These are phyloP conservation scores for Phasia obesa DNA, from an alignment of 2,888 invertebrate genomes.

Conservation along the genomic window DNA sequence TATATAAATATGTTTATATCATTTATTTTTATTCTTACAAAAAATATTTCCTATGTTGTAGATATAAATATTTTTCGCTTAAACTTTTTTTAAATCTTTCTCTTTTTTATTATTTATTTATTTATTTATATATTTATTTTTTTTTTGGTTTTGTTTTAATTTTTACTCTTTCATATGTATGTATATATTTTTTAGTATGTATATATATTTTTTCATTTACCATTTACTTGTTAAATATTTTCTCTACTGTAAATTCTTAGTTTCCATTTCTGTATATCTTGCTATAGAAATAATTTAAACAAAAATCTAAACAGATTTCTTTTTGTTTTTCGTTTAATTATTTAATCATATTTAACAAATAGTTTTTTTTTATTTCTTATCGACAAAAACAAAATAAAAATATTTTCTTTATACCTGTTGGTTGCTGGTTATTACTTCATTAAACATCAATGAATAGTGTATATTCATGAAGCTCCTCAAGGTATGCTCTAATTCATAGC, in stretches of 20 bases:
- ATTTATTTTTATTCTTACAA: constrained; percentile 51
- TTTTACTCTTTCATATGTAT: constrained; percentile 46
- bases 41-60: constrained; percentile 55
- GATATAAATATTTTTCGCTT: constrained; percentile 51
- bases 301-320: constrained; percentile 20
- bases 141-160: constrained; percentile 6
- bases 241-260: constrained; percentile 71
- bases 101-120: constrained; percentile 21
- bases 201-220: constrained; percentile 48
- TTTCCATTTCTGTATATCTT: constrained; percentile 73
- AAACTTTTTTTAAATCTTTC: constrained; percentile 24
- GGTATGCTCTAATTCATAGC: constrained; percentile 12
- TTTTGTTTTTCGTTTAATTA: not conserved
- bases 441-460: not conserved
- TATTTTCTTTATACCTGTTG: not conserved
- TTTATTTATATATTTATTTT: too few relatives aligned
- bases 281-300: constrained; percentile 72
- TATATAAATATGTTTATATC: constrained; percentile 41
- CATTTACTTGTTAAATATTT: constrained; percentile 54
- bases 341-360: constrained; percentile 22
- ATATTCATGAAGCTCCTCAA: not conserved
- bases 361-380: not conserved
- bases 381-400: constrained; percentile 33
- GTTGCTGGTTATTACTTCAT: not conserved
- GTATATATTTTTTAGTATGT: constrained; percentile 56